Conservation (phyloP, 1,140 invertebrate genomes). For the Rhagoletis zephyria region DNA sequence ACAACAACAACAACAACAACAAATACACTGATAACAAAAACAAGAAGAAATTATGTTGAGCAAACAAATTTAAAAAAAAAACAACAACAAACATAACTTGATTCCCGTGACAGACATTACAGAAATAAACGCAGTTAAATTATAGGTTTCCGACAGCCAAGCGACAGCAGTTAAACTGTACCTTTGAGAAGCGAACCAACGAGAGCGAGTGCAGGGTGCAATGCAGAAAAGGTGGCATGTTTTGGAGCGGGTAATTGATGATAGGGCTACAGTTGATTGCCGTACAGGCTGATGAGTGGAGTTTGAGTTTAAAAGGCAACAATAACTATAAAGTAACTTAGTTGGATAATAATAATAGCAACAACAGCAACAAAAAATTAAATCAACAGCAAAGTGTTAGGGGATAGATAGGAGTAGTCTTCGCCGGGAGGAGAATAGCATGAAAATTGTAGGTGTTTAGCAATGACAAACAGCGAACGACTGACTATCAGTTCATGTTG, state of each 20-base stretch:
- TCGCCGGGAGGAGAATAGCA: too few species aligned
- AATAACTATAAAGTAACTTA: neutral
- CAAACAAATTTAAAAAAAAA: neutral
- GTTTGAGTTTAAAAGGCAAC: neutral
- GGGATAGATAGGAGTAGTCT: too few species aligned
- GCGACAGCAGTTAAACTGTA: constrained; percentile 35
- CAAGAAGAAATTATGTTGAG: neutral
- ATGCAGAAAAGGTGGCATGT: neutral
- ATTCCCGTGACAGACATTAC: constrained; percentile 53
- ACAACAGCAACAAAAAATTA: neutral
- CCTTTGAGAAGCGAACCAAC: neutral
- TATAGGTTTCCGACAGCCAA: constrained; percentile 31
- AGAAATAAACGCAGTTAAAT: constrained; percentile 45
- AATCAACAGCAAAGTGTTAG: too few species aligned
- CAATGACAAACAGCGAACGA: neutral
- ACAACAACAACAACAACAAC: neutral
- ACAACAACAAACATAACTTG: neutral
- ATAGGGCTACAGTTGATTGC: neutral
- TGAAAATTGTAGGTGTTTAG: neutral
- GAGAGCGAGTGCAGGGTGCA: neutral
- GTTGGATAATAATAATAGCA: neutral
- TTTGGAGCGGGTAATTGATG: neutral
- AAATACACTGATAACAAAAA: neutral
- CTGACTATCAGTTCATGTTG: neutral
- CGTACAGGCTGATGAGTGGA: neutral